Conservation (phyloP, 2,797 vertebrate species). For the Alauda arvensis region DNA sequence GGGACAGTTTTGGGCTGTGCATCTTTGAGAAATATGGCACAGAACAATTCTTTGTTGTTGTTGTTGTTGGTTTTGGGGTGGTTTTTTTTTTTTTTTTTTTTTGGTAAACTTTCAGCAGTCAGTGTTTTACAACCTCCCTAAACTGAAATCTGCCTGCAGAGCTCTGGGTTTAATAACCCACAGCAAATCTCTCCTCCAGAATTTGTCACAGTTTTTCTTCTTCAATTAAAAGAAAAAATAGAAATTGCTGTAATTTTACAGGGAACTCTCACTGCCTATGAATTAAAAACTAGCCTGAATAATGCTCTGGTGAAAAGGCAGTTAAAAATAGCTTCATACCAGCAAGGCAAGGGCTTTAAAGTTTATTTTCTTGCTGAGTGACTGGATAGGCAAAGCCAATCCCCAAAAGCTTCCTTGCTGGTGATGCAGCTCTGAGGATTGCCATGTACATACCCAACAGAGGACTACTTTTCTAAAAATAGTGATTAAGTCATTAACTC, state of each 20-base stretch:
- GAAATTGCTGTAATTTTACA: background rate
- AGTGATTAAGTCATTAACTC: background rate
- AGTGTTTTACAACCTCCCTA: background rate
- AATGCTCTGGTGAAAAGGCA: background rate
- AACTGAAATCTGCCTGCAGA: background rate
- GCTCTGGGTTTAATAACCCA: background rate
- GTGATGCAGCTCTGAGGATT: constrained; percentile 1
- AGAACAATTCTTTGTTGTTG: background rate
- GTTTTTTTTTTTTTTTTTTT: background rate
- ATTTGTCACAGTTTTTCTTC: background rate
- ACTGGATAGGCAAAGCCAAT: constrained; percentile 1
- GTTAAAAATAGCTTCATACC: background rate
- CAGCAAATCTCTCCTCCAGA: background rate
- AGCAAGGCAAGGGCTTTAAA: background rate
- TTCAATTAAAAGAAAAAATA: background rate
- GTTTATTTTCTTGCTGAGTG: constrained; percentile 32
- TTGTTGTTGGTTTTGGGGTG: too few species aligned
- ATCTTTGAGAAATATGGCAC: background rate
- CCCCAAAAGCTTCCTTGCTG: background rate
- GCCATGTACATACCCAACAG: constrained; percentile 2
- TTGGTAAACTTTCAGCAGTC: background rate
- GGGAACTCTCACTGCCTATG: background rate
- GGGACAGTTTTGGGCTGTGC: background rate
- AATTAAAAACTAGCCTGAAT: background rate
- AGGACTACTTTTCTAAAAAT: constrained; percentile 12